Percentiles rank a stretch among this genome's conserved stretches.
These are phyloP conservation scores for Epiblema foenella DNA, from an alignment of 2,888 invertebrate species.

Conservation along the genomic window DNA sequence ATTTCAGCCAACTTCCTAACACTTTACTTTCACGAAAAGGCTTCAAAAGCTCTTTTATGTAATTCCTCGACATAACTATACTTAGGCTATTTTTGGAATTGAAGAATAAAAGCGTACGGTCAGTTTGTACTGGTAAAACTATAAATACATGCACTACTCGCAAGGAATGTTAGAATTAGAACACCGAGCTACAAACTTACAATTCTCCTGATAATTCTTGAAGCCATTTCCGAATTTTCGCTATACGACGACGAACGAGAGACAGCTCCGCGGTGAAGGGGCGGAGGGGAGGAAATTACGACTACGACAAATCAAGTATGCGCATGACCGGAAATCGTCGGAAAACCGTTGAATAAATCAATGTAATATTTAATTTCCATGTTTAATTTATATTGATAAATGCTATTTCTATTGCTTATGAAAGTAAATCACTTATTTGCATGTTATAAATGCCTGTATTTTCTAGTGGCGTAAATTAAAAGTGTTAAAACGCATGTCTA, in stretches of 20 bases:
- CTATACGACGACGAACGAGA: conserved; percentile 68
- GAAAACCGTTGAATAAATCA: conserved; percentile 49
- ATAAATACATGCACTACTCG: conserved; percentile 66
- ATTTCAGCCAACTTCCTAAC: conserved; percentile 67
- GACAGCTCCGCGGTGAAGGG: conserved; percentile 70
- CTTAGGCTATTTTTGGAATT: conserved; percentile 80
- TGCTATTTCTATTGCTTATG: background rate
- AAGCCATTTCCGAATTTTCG: conserved; percentile 80
- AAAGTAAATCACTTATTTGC: background rate
- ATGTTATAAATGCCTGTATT: background rate
- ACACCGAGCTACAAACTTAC: conserved; percentile 77
- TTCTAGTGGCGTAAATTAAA: background rate
- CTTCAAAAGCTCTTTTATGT: conserved; percentile 83
- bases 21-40: conserved; percentile 83
- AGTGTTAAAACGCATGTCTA: background rate
- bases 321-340: conserved; percentile 81
- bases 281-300: conserved; percentile 71
- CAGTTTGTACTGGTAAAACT: conserved; percentile 53
- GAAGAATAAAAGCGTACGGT: conserved; percentile 61
- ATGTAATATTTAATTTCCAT: background rate
- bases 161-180: conserved; percentile 57
- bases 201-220: conserved; percentile 83
- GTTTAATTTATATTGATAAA: background rate
- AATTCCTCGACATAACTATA: conserved; percentile 85
- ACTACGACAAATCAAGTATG: conserved; percentile 62